Conservation (phyloP, 2,888 invertebrate genomes). For the Linyphia triangularis region DNA sequence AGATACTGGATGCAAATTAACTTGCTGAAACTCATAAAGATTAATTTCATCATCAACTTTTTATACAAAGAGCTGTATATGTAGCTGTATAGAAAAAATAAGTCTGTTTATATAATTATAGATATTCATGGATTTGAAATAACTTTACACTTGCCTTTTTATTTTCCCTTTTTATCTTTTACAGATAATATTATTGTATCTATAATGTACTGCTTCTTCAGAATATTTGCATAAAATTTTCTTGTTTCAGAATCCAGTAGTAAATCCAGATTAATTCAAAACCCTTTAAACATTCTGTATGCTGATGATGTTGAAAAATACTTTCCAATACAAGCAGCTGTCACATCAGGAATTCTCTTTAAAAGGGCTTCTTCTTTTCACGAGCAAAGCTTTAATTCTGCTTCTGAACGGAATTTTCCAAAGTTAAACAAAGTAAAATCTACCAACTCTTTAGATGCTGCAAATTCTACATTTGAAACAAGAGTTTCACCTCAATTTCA, state of each 20-base stretch:
- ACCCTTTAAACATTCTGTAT: slow-evolving; percentile 7
- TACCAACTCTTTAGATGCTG: not conserved
- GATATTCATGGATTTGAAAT: too few relatives aligned
- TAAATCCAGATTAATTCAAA: not conserved
- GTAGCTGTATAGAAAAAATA: too few relatives aligned
- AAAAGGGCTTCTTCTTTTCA: slow-evolving; percentile 17
- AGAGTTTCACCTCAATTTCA: not conserved
- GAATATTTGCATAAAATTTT: too few relatives aligned
- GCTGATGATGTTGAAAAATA: slow-evolving; percentile 22
- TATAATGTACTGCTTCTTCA: too few relatives aligned
- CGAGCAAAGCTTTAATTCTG: not conserved
- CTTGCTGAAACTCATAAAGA: too few relatives aligned
- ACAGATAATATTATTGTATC: too few relatives aligned
- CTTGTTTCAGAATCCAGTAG: not conserved
- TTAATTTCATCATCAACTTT: too few relatives aligned
- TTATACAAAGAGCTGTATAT: too few relatives aligned
- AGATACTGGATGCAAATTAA: too few relatives aligned
- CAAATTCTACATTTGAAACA: not conserved
- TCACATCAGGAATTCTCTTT: not conserved
- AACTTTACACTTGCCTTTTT: too few relatives aligned
- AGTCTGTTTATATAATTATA: too few relatives aligned
- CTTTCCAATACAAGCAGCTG: not conserved
- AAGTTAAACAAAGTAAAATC: slow-evolving; percentile 25
- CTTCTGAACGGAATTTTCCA: not conserved
- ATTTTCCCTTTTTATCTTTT: too few relatives aligned